Evolutionary conservation across 2,797 vertebrate genomes (phyloP).

Genomic region (Phalanger gymnotis): DNA sequence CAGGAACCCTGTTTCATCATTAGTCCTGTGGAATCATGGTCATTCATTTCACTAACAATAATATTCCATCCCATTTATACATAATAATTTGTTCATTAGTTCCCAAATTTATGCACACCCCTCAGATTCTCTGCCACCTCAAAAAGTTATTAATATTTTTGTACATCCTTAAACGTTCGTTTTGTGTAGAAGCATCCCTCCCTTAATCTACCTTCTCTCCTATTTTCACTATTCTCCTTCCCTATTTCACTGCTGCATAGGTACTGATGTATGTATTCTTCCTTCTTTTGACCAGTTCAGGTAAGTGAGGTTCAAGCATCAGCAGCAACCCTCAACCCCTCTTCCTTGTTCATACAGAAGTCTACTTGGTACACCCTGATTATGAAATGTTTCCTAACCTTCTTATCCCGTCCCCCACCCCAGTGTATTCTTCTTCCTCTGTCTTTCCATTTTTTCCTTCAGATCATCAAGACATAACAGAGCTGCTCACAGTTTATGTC

Average conservation of each 20-base stretch:
- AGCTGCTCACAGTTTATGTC: not conserved
- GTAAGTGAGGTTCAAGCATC: not conserved
- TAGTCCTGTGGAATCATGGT: not conserved
- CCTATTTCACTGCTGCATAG: not conserved
- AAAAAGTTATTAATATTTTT: not conserved
- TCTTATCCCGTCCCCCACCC: not conserved
- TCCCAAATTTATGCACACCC: not conserved
- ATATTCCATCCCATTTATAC: not conserved
- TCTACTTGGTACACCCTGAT: not conserved
- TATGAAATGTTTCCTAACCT: not conserved
- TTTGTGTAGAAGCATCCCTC: not conserved
- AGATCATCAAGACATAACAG: not conserved
- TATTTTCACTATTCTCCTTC: not conserved
- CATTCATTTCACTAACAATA: not conserved
- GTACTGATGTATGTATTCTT: too few species aligned
- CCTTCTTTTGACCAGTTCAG: not conserved
- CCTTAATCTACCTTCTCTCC: not conserved
- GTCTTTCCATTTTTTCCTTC: not conserved
- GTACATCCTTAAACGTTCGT: not conserved
- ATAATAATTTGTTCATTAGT: not conserved
- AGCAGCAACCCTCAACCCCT: not conserved
- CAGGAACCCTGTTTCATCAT: not conserved
- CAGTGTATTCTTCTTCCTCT: not conserved
- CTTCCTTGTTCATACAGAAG: too few species aligned
- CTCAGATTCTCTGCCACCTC: not conserved